A percentile compares a stretch with the other conserved stretches of the same genome.
Conservation (phyloP, 92 coral and sea anemone genomes). For the Umimayanthus chanpuru region DNA sequence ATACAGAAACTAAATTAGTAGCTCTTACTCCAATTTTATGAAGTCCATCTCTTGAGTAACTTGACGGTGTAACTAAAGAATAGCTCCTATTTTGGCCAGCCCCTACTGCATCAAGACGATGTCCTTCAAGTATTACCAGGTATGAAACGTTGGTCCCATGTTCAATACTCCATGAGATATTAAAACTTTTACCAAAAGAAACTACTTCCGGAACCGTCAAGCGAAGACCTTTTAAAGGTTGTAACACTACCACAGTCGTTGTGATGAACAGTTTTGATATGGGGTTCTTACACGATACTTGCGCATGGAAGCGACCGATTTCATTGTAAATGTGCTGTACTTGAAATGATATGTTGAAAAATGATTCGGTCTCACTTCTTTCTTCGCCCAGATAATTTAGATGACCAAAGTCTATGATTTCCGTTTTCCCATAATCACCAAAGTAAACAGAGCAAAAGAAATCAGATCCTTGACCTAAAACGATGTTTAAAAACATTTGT, state of each 20-base stretch:
- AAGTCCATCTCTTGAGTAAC: constrained; percentile 10
- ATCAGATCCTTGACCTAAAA: no score
- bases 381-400: no score
- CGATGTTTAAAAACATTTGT: no score
- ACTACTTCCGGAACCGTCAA: background rate
- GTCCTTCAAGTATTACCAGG: background rate
- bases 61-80: background rate
- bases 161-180: background rate
- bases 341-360: no score
- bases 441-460: no score
- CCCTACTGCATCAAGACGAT: background rate
- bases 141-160: background rate
- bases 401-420: no score
- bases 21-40: background rate
- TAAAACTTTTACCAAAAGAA: constrained; percentile 5
- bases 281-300: no score
- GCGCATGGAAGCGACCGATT: no score
- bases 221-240: background rate
- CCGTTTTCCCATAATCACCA: no score
- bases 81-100: background rate
- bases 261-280: background rate
- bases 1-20: background rate
- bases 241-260: background rate
- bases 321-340: no score
- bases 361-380: no score